Conservation (phyloP, 2,113 vertebrate genomes). For the Orycteropus afer region DNA sequence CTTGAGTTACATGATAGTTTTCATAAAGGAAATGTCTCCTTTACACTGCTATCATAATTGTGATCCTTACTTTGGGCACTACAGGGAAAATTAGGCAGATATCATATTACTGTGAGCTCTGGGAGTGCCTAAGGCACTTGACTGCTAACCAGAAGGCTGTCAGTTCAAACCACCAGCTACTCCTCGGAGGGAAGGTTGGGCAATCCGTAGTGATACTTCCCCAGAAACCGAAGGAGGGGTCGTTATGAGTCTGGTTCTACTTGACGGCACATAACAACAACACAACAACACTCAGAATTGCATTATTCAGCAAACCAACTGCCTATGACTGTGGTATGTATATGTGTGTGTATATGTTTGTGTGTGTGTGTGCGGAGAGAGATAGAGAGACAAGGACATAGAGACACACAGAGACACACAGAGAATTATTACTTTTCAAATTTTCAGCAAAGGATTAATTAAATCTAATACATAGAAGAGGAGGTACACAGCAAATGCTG, state of each 20-base stretch:
- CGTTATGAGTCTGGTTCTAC: no score
- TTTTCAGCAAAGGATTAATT: slow-evolving; percentile 20
- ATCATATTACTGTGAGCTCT: not conserved
- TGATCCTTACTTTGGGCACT: not conserved
- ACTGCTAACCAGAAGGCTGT: no score
- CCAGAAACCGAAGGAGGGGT: no score
- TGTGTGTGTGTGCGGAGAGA: no score
- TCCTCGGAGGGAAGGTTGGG: no score
- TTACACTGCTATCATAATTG: not conserved
- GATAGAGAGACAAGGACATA: no score
- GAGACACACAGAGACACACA: not conserved
- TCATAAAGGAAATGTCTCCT: not conserved
- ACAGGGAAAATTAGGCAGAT: not conserved
- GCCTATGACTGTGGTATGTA: not conserved
- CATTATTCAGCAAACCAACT: not conserved
- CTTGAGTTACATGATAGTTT: not conserved
- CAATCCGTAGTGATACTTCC: no score
- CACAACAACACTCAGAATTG: not conserved
- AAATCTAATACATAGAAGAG: not conserved
- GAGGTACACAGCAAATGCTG: not conserved
- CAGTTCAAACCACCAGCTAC: no score
- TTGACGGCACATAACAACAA: no score
- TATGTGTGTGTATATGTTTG: not conserved
- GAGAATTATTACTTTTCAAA: not conserved
- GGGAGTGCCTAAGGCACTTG: no score